phyloP scores from a whole-genome alignment of 2,797 vertebrate species.

The Catharus ustulatus region DNA sequence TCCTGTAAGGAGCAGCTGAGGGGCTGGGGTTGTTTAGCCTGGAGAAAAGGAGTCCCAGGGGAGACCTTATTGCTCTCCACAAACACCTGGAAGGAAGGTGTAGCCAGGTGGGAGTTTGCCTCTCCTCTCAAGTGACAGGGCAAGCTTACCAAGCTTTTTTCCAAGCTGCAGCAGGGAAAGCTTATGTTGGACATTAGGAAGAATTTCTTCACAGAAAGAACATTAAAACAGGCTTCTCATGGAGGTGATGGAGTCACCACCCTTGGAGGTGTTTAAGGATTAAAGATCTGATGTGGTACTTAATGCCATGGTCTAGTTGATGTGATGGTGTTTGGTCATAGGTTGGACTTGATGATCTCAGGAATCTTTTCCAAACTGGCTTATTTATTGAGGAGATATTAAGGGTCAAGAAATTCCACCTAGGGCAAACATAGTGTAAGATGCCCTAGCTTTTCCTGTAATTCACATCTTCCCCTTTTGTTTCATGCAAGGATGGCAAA shows the following conservation, averaged over 20 bases:
- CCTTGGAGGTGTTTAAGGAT: not conserved
- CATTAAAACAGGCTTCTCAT: not conserved
- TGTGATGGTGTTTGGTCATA: not conserved
- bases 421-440: not conserved
- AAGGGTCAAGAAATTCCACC: not conserved
- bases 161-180: not conserved
- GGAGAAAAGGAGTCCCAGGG: not conserved
- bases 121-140: not conserved
- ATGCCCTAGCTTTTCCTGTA: not conserved
- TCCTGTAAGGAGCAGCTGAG: not conserved
- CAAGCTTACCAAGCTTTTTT: not conserved
- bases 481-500: not conserved
- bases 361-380: not conserved
- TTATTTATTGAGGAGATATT: not conserved
- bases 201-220: not conserved
- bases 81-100: not conserved
- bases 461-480: not conserved
- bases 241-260: accelerated
- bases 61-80: not conserved
- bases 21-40: not conserved
- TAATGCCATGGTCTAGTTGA: not conserved
- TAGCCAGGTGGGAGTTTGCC: accelerated
- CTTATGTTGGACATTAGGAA: not conserved
- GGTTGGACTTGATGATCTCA: not conserved
- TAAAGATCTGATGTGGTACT: not conserved